Conservation (phyloP, 2,113 vertebrate species). For the Solenodon paradoxus region DNA sequence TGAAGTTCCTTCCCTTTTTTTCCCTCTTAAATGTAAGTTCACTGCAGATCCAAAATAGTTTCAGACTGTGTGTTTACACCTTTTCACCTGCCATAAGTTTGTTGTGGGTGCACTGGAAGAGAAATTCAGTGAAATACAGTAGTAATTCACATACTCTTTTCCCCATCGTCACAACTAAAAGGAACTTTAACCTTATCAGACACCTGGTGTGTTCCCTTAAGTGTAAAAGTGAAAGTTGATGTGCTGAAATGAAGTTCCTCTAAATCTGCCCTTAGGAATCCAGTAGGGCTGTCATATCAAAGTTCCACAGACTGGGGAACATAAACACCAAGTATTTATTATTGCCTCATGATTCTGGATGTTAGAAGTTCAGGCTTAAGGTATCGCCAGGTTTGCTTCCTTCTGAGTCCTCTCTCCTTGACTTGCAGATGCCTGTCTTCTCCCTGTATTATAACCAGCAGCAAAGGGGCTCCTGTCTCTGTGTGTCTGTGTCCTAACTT, state of each 20-base stretch:
- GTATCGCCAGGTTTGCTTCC: background rate
- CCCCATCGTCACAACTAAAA: background rate
- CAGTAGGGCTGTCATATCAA: accelerated
- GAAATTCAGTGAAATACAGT: background rate
- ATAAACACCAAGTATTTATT: background rate
- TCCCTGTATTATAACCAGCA: no score
- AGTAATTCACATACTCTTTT: background rate
- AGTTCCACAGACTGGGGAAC: accelerated
- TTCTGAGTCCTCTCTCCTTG: background rate
- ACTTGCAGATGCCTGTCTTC: background rate
- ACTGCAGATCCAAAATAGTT: background rate
- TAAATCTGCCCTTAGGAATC: background rate
- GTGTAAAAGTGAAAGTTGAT: background rate
- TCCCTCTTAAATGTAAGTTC: background rate
- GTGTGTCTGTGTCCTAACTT: background rate
- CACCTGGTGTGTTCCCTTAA: background rate
- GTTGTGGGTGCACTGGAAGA: background rate
- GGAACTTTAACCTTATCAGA: background rate
- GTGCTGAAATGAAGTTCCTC: background rate
- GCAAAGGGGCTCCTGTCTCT: accelerated
- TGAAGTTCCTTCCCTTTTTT: background rate
- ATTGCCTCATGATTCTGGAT: background rate
- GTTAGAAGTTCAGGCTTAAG: background rate
- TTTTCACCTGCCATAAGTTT: background rate
- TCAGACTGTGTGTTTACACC: background rate